Evolutionary conservation across 2,113 vertebrate genomes (phyloP).

Genomic region (Arothron firmamentum): DNA sequence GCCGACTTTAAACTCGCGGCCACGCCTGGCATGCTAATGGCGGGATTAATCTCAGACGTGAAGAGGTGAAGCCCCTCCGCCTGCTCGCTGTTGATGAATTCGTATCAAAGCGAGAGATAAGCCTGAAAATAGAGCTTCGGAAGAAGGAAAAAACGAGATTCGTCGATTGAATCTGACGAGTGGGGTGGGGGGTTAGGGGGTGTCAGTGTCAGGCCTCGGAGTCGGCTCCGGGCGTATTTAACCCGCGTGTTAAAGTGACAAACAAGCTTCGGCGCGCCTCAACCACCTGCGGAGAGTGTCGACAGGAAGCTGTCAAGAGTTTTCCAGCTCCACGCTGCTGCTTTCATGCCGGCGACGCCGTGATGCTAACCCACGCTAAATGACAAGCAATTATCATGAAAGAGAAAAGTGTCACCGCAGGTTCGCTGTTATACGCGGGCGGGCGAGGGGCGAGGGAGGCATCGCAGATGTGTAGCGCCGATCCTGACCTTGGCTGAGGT

Average conservation of each 20-base stretch:
- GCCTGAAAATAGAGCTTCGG: conserved; percentile 32
- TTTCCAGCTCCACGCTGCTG: conserved; percentile 17
- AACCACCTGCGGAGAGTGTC: conserved; percentile 38
- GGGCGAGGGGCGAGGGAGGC: no score
- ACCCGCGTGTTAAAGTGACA: conserved; percentile 9
- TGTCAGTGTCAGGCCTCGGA: conserved; percentile 8
- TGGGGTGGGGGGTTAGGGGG: not conserved
- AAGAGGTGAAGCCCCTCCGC: conserved; percentile 35
- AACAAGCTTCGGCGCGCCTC: conserved; percentile 19
- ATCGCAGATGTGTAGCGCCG: not conserved
- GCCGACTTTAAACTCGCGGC: conserved; percentile 13
- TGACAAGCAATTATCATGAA: not conserved
- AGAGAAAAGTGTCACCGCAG: not conserved
- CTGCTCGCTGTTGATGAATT: conserved; percentile 36
- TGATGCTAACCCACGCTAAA: not conserved
- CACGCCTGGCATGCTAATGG: conserved; percentile 32
- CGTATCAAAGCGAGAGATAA: conserved; percentile 46
- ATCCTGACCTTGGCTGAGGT: not conserved
- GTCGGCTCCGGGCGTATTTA: conserved; percentile 6
- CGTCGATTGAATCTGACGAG: conserved; percentile 29
- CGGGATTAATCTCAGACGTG: conserved; percentile 48
- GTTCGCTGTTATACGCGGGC: not conserved
- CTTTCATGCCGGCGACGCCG: conserved; percentile 20
- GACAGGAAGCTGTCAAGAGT: conserved; percentile 26
- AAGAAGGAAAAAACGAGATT: conserved; percentile 15